A percentile compares a stretch with the other conserved stretches of the same genome.
Conservation (phyloP, 30 jellyfish, hydroid and myxozoan genomes). For the Sanderia malayensis region DNA sequence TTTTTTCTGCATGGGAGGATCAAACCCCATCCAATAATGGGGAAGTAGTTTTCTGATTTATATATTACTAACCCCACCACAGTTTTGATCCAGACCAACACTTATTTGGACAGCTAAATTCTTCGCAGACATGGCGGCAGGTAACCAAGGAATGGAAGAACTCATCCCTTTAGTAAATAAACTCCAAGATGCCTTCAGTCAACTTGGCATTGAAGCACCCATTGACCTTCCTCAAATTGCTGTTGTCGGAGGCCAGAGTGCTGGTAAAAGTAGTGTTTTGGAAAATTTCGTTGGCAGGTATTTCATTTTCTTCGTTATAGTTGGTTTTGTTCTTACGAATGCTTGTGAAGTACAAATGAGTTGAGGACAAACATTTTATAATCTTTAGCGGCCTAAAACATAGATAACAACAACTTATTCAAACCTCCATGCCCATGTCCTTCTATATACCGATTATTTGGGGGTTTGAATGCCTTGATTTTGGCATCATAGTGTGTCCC, state of each 20-base stretch:
- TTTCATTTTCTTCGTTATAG: not conserved
- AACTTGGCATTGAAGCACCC: conserved; percentile 93
- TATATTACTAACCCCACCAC: too few relatives aligned
- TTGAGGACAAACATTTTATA: too few relatives aligned
- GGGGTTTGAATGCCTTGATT: too few relatives aligned
- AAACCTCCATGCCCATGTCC: too few relatives aligned
- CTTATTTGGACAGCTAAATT: not conserved
- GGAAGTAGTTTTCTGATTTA: conserved; percentile 3
- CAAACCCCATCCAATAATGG: not conserved
- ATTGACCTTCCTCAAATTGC: conserved; percentile 99
- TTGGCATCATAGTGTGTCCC: too few relatives aligned
- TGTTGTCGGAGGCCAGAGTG: conserved; percentile 99
- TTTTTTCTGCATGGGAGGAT: not conserved
- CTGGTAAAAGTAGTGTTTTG: conserved; percentile 97
- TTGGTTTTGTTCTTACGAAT: too few relatives aligned
- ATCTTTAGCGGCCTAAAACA: too few relatives aligned
- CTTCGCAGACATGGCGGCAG: conserved; percentile 54
- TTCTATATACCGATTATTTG: too few relatives aligned
- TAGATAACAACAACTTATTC: too few relatives aligned
- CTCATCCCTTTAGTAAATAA: conserved; percentile 93
- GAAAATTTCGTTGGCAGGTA: conserved; percentile 99
- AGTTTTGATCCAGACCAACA: too few relatives aligned
- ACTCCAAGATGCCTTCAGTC: conserved; percentile 96
- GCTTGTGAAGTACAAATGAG: too few relatives aligned
- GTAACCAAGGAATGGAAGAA: conserved; percentile 96